Evolutionary conservation across 2,113 vertebrate species (phyloP).

Genomic region (Anser brachyrhynchus): DNA sequence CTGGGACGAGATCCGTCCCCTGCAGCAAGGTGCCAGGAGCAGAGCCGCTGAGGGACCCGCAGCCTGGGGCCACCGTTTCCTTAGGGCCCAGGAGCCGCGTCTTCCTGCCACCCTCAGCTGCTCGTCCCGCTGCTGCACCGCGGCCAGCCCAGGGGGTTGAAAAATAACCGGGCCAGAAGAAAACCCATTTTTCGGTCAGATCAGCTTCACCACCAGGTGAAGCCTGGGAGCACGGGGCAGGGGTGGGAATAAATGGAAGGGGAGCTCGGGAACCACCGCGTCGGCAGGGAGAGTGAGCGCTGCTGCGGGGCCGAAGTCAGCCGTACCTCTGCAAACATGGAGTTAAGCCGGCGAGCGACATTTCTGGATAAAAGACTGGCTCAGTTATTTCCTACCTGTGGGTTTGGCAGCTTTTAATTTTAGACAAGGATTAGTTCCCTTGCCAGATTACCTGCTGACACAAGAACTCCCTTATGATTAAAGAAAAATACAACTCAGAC

Average conservation of each 20-base stretch:
- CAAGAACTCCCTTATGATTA: background rate
- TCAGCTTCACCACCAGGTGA: background rate
- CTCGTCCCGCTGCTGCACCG: background rate
- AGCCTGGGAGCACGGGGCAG: accelerated
- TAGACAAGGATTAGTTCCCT: background rate
- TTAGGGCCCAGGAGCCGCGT: background rate
- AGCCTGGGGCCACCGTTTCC: background rate
- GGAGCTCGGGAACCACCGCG: accelerated
- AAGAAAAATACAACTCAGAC: no score
- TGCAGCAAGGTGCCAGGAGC: background rate
- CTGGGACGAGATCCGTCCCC: background rate
- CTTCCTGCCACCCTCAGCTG: background rate
- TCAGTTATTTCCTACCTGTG: background rate
- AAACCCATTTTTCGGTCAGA: background rate
- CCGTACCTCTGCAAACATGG: accelerated
- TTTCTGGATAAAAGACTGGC: background rate
- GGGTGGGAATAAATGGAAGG: background rate
- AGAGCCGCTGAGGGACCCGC: no score
- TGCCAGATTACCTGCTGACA: constrained; percentile 31
- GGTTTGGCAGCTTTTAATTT: background rate
- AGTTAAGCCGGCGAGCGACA: background rate
- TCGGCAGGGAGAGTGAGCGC: background rate
- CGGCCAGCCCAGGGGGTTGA: background rate
- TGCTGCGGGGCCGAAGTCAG: accelerated
- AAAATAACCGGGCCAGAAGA: background rate